A percentile compares a stretch with the other conserved stretches of the same genome.
Conservation (phyloP, 92 coral and sea anemone species). For the Paramuricea clavata region DNA sequence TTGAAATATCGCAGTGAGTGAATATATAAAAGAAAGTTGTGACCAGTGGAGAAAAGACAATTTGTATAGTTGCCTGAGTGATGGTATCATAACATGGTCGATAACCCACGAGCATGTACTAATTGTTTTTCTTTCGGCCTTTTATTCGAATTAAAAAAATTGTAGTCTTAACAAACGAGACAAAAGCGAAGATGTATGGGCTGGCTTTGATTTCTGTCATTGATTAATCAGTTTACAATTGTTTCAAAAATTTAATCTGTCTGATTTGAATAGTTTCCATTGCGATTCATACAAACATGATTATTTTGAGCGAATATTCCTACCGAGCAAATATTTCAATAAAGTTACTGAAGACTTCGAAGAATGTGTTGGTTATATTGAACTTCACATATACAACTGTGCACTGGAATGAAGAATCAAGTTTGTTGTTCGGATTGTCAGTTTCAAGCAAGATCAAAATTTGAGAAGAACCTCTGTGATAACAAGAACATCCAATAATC, state of each 20-base stretch:
- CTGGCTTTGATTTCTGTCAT: not conserved
- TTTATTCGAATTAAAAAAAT: slow-evolving; percentile 14
- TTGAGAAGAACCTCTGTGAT: not conserved
- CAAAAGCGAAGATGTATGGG: not conserved
- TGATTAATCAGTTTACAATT: slow-evolving; percentile 15
- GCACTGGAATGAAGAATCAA: not conserved
- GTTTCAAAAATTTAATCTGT: slow-evolving; percentile 22
- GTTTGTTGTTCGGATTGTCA: not conserved
- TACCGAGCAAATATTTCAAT: slow-evolving; percentile 1
- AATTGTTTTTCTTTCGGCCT: slow-evolving; percentile 4
- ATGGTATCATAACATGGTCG: not conserved
- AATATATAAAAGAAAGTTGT: no score
- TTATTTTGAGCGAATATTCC: slow-evolving; percentile 7
- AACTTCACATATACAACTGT: slow-evolving; percentile 4
- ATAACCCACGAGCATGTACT: not conserved
- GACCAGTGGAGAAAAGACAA: not conserved
- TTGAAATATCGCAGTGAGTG: no score
- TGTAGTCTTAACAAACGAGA: slow-evolving; percentile 2
- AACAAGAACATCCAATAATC: slow-evolving; percentile 1
- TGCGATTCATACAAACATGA: not conserved
- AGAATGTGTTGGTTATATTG: not conserved
- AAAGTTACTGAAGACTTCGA: slow-evolving; percentile 4
- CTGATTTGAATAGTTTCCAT: not conserved
- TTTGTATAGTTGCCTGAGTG: not conserved
- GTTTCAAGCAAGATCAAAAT: not conserved